phyloP scores from a whole-genome alignment of 2,888 invertebrate species.

The Craniophora ligustri region DNA sequence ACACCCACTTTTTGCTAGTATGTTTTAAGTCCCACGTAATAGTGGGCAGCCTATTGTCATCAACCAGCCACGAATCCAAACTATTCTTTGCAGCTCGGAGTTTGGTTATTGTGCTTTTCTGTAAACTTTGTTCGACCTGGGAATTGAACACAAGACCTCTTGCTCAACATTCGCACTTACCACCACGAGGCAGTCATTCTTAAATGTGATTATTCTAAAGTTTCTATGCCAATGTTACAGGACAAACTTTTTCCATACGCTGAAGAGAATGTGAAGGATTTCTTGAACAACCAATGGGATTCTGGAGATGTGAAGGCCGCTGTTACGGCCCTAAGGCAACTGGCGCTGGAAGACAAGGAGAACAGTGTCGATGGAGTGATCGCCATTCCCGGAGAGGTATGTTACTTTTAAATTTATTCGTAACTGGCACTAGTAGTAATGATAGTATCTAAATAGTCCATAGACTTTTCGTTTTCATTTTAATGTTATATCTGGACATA shows the following conservation, averaged over 20 bases:
- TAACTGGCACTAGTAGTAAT: background rate
- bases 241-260: conserved; percentile 94
- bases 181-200: background rate
- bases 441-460: too few relatives aligned
- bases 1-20: too few relatives aligned
- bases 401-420: background rate
- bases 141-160: too few relatives aligned
- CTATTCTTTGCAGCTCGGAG: too few relatives aligned
- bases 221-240: conserved; percentile 77
- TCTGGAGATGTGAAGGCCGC: conserved; percentile 90
- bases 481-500: too few relatives aligned
- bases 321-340: conserved; percentile 90
- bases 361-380: conserved; percentile 89
- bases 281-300: conserved; percentile 92
- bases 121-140: too few relatives aligned
- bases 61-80: too few relatives aligned
- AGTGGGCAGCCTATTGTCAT: too few relatives aligned
- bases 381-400: conserved; percentile 85
- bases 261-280: conserved; percentile 91
- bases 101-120: too few relatives aligned
- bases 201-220: background rate
- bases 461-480: too few relatives aligned
- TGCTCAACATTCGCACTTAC: too few relatives aligned
- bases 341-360: conserved; percentile 88
- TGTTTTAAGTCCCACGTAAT: too few relatives aligned